Percentiles rank a stretch among this genome's conserved stretches.
These are phyloP conservation scores for Coreius guichenoti DNA, from an alignment of 2,797 vertebrate species.

Conservation along the genomic window DNA sequence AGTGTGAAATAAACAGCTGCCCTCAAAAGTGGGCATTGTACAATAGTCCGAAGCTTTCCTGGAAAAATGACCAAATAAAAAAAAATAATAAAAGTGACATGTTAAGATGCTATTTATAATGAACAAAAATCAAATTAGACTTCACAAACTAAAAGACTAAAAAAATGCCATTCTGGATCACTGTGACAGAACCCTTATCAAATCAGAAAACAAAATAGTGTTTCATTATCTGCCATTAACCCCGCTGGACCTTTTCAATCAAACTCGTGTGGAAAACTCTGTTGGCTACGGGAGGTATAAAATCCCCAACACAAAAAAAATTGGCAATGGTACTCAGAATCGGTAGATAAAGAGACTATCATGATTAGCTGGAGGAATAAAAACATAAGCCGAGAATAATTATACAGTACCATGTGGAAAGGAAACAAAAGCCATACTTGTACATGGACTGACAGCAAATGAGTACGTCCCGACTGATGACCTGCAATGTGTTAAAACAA, in stretches of 20 bases:
- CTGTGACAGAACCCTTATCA: conserved; percentile 55
- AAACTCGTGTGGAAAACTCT: conserved; percentile 8
- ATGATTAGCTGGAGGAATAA: conserved; percentile 57
- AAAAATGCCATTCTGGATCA: conserved; percentile 45
- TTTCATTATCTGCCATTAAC: conserved; percentile 76
- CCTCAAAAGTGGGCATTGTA: conserved; percentile 64
- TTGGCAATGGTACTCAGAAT: conserved; percentile 81
- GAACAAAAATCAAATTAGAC: conserved; percentile 60
- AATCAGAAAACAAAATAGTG: conserved; percentile 87
- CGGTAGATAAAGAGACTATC: conserved; percentile 38
- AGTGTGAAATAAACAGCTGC: conserved; percentile 67
- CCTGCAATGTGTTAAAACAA: conserved; percentile 69
- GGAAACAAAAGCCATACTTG: conserved; percentile 55
- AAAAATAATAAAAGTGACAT: conserved; percentile 69
- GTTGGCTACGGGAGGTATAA: conserved; percentile 27
- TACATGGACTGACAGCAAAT: conserved; percentile 60
- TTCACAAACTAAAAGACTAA: conserved; percentile 52
- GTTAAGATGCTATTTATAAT: conserved; percentile 77
- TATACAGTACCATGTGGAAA: conserved; percentile 51
- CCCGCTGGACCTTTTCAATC: conserved; percentile 18
- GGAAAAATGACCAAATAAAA: conserved; percentile 60
- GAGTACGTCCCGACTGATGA: conserved; percentile 64
- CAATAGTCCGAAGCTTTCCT: conserved; percentile 58
- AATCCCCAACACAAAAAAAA: conserved; percentile 40
- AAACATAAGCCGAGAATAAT: conserved; percentile 45